Evolutionary conservation across 1,140 invertebrate genomes (phyloP), one percentile per base, ranked within the genome.

Genomic region (Caenorhabditis brenneri): DNA sequence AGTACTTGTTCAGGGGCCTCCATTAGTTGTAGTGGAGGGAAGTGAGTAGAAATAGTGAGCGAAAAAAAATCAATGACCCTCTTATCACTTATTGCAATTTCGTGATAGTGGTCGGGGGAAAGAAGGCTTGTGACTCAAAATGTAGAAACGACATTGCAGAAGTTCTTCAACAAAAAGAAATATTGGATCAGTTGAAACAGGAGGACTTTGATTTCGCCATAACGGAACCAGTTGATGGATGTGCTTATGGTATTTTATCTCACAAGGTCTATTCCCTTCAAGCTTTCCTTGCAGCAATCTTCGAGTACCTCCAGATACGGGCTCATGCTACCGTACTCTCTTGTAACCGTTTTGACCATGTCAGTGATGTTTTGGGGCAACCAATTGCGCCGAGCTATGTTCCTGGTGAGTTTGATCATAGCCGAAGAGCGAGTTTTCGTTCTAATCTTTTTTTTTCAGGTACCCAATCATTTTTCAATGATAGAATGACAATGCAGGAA

Each of bases 381-480:
- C 81, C 81, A n/a, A 53, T 78, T 27, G 65, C 81, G 15, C 81
- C 81, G 1, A 83, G 81, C 42, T 83, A 83, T 78, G 81, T 83
- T 78, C 81, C 81, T 0, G 16, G 36, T 49, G 15, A 65, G 65
- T 31, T 10, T 16, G 12, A 79, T 12, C 31, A 22, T n/a, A n/a
- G n/a, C n/a, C n/a, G n/a, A n/a, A n/a, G n/a, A n/a, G n/a, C n/a
- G n/a, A n/a, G n/a, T 42, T 1, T 0, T 51, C n/a, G 0, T 3
- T 24, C 46, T 22, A 31, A 19, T 29, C 7, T 36, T 24, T 79
- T 27, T 79, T 48, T 48, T 79, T 79, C n/a, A 79, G 74, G 74
- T n/a, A 51, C 74, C 4, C 29, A 27, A 22, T 49, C 60, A 36
- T 36, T 48, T 42, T 48, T 39, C 27, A 60, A 60, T 29, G 81